A percentile compares a stretch with the other conserved stretches of the same genome.
Evolutionary conservation across 2,888 invertebrate species (phyloP).

Genomic region (Bellardia pandia): DNA sequence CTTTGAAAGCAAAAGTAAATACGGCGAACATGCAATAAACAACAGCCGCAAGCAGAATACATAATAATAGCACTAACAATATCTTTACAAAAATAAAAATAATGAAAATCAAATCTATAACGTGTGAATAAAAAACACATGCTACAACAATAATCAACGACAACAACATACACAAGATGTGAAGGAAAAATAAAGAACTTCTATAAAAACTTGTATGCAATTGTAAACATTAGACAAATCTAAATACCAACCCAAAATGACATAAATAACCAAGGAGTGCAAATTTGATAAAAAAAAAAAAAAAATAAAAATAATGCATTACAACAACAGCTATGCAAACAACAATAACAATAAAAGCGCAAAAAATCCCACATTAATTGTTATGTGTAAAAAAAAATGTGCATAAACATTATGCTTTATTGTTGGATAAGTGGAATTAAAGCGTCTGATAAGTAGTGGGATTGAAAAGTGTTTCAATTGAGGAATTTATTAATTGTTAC

Average conservation of each 20-base stretch:
- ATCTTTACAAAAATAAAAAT: slow-evolving; percentile 25
- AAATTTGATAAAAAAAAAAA: slow-evolving; percentile 29
- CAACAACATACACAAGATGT: slow-evolving; percentile 22
- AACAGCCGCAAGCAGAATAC: not conserved
- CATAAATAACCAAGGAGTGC: slow-evolving; percentile 70
- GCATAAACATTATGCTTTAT: slow-evolving; percentile 40
- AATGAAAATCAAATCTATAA: slow-evolving; percentile 67
- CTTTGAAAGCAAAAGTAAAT: slow-evolving; percentile 59
- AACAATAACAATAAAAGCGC: slow-evolving; percentile 7
- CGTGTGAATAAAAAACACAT: slow-evolving; percentile 68
- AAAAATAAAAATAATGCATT: slow-evolving; percentile 3
- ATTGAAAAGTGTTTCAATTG: slow-evolving; percentile 1
- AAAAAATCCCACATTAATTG: slow-evolving; percentile 53
- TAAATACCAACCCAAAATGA: slow-evolving; percentile 71
- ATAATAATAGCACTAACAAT: slow-evolving; percentile 31
- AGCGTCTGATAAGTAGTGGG: not conserved
- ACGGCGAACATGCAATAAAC: slow-evolving; percentile 32
- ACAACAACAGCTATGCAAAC: not conserved
- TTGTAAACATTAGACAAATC: slow-evolving; percentile 64
- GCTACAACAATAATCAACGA: slow-evolving; percentile 14
- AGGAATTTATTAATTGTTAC: too few relatives aligned
- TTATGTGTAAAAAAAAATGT: slow-evolving; percentile 38
- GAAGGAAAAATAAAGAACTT: slow-evolving; percentile 42
- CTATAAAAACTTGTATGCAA: slow-evolving; percentile 51
- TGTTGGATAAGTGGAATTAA: slow-evolving; percentile 11